phyloP scores from a whole-genome alignment of 2,797 vertebrate species.

The Rachycentron canadum region DNA sequence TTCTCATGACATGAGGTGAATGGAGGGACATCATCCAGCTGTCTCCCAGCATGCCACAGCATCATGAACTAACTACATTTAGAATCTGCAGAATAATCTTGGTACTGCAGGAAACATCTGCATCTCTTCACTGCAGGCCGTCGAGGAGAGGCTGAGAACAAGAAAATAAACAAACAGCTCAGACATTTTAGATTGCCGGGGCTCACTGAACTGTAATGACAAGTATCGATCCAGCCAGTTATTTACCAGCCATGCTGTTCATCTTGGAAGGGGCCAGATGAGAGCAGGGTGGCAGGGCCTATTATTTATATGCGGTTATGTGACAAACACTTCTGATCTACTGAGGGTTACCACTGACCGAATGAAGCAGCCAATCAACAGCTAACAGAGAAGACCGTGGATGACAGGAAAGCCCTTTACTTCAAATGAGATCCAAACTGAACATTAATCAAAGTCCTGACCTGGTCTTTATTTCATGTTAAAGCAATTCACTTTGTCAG shows the following conservation, averaged over 20 bases:
- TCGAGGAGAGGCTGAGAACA: conserved; percentile 35
- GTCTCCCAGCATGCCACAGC: conserved; percentile 1
- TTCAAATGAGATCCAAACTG: conserved; percentile 14
- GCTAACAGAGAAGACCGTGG: conserved; percentile 20
- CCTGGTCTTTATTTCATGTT: neutral
- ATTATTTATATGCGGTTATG: conserved; percentile 77
- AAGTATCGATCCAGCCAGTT: conserved; percentile 75
- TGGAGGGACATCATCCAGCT: neutral
- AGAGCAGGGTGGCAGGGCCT: conserved; percentile 54
- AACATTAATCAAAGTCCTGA: neutral
- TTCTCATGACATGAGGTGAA: neutral
- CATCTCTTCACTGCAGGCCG: conserved; percentile 37
- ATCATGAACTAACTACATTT: conserved; percentile 1
- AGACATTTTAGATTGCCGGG: conserved; percentile 60
- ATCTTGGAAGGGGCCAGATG: conserved; percentile 57
- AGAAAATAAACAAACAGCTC: conserved; percentile 66
- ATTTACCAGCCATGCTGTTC: conserved; percentile 71
- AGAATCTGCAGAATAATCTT: conserved; percentile 18
- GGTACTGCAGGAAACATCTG: conserved; percentile 26
- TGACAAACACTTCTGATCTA: conserved; percentile 75
- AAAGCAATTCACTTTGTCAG: neutral
- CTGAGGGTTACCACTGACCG: conserved; percentile 49
- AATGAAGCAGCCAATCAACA: conserved; percentile 45
- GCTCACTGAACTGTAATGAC: conserved; percentile 75
- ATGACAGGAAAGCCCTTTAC: neutral